Evolutionary conservation across 2,797 vertebrate genomes (phyloP), one percentile per base, ranked within the genome.

Genomic region (Apogon hyalosoma): DNA sequence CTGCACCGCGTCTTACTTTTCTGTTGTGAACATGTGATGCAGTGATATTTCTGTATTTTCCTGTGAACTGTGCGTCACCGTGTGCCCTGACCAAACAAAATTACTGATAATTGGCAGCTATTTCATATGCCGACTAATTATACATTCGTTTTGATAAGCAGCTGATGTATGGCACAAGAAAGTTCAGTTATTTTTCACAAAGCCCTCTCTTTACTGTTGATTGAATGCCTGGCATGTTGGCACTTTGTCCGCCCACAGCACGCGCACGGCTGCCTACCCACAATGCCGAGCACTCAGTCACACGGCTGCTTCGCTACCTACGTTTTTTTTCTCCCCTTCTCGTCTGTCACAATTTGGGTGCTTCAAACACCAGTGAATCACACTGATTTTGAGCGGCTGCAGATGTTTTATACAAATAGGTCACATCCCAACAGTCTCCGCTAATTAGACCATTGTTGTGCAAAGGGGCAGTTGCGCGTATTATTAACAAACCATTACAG

Each of bases 401-500:
- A 87, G 87, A 90, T 88, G 78, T 86, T 87, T 79, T 43, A 66
- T 82, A 83, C 73, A 92, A 92, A 90, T 86, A 71, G 86, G 87
- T 88, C 88, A 89, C 75, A 84, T 92, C 86, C 86, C 83, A 73
- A 65, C 79, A 73, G 86, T 80, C 80, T 75, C 19, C 60, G 31
- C 49, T 87, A 92, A 92, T 92, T 88, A 87, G 63, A 84, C 62
- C 48, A 85, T 88, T 88, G 86, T 84, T 83, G 77, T 81, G 63
- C 75, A 72, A 77, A 79, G 52, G 61, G 79, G 51, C 59, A 78
- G 80, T 86, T 82, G 56, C 43, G 7, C 36, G 4, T 72, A 67
- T 87, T 88, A 91, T 91, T 88, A 89, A 77, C 85, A 83, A 88
- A 85, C 79, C 83, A 85, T 92, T 88, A 87, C 82, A 80, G 80